phyloP scores from a whole-genome alignment of 2,888 invertebrate genomes.

The Cataglyphis rosenhaueri region DNA sequence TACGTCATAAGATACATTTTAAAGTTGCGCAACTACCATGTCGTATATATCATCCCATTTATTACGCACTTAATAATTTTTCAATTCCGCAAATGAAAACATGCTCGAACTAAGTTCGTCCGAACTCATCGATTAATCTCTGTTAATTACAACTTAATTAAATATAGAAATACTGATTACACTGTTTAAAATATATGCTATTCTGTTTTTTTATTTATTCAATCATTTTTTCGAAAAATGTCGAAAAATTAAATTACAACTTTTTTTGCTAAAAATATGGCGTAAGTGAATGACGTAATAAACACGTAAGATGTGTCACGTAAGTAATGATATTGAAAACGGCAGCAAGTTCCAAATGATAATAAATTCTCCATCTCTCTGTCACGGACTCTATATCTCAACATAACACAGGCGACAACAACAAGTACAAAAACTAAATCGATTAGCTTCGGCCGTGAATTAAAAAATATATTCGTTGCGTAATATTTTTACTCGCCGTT shows the following conservation, averaged over 20 bases:
- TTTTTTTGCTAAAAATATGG: background rate
- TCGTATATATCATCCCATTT: background rate
- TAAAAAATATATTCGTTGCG: constrained; percentile 61
- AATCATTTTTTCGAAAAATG: background rate
- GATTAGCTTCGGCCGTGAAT: constrained; percentile 63
- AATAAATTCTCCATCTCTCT: constrained; percentile 43
- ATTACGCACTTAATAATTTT: background rate
- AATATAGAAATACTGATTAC: background rate
- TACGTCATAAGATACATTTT: constrained; percentile 38
- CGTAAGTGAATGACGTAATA: constrained; percentile 26
- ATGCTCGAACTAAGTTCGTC: background rate
- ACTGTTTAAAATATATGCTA: background rate
- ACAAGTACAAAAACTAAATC: constrained; percentile 63
- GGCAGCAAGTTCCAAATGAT: constrained; percentile 22
- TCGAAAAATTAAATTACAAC: constrained; percentile 21
- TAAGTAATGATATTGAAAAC: constrained; percentile 33
- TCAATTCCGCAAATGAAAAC: background rate
- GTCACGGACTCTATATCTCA: constrained; percentile 35
- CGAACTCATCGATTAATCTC: background rate
- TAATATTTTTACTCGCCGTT: constrained; percentile 47
- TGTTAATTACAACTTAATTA: background rate
- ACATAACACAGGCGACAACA: constrained; percentile 57
- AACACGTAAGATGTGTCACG: constrained; percentile 21
- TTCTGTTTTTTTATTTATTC: background rate
- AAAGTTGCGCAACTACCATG: background rate